phyloP scores from a whole-genome alignment of 2,113 vertebrate genomes.

The Porphyrio hochstetteri region DNA sequence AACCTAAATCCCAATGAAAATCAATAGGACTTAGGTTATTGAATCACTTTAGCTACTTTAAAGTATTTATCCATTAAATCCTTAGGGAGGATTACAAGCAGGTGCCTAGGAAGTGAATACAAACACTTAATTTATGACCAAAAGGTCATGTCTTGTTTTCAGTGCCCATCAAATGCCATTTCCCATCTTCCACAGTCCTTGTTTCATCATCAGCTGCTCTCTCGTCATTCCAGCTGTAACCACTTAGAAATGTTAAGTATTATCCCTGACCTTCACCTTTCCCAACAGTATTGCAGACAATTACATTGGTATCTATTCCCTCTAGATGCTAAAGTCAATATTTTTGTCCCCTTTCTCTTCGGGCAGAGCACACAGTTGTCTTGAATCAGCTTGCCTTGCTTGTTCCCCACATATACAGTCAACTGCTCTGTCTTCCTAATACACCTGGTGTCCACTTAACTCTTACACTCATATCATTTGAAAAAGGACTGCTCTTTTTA shows the following conservation, averaged over 20 bases:
- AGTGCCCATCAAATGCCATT: background rate
- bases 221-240: background rate
- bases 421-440: background rate
- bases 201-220: background rate
- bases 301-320: background rate
- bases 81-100: slow-evolving; percentile 27
- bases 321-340: background rate
- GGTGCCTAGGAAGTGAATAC: background rate
- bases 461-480: background rate
- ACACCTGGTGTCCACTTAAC: background rate
- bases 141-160: slow-evolving; percentile 1
- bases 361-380: background rate
- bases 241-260: background rate
- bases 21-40: slow-evolving; percentile 25
- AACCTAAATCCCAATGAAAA: slow-evolving; percentile 54
- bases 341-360: background rate
- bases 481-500: background rate
- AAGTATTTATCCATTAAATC: slow-evolving; percentile 41
- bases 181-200: background rate
- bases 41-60: slow-evolving; percentile 38
- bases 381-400: background rate
- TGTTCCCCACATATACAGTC: background rate
- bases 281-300: background rate
- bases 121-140: slow-evolving; percentile 19
- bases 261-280: background rate